Percentiles rank a stretch among this genome's conserved stretches.
Evolutionary conservation across 2,888 invertebrate species (phyloP).

Genomic region (Brassicogethes aeneus): DNA sequence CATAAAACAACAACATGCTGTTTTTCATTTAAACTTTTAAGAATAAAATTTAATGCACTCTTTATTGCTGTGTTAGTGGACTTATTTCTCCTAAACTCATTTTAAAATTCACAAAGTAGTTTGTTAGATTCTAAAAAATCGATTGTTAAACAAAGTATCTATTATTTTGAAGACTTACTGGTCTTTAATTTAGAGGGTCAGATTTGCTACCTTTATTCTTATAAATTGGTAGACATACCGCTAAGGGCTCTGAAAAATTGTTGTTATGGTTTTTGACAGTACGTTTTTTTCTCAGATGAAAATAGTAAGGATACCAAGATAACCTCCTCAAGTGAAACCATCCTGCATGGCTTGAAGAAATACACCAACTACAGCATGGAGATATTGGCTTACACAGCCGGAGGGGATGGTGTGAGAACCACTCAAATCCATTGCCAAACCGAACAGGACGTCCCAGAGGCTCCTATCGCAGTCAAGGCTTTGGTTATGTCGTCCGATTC

Average conservation of each 20-base stretch:
- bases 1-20: too few species aligned
- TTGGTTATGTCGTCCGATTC: slow-evolving; percentile 86
- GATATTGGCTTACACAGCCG: slow-evolving; percentile 88
- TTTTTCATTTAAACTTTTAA: too few species aligned
- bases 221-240: not conserved
- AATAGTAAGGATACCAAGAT: slow-evolving; percentile 86
- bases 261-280: not conserved
- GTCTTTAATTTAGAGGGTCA: too few species aligned
- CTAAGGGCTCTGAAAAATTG: too few species aligned
- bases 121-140: too few species aligned
- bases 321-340: slow-evolving; percentile 86
- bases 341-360: slow-evolving; percentile 86
- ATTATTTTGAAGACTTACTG: too few species aligned
- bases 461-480: slow-evolving; percentile 88
- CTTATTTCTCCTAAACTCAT: too few species aligned
- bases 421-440: slow-evolving; percentile 87
- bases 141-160: too few species aligned
- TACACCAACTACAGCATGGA: slow-evolving; percentile 97
- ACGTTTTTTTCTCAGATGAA: slow-evolving; percentile 56
- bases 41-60: too few species aligned
- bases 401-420: slow-evolving; percentile 88
- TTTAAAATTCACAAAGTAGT: too few species aligned
- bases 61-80: too few species aligned
- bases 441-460: slow-evolving; percentile 92
- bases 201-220: slow-evolving; percentile 6